These are phyloP conservation scores for Linyphia triangularis DNA, from an alignment of 2,888 invertebrate genomes.

Conservation along the genomic window DNA sequence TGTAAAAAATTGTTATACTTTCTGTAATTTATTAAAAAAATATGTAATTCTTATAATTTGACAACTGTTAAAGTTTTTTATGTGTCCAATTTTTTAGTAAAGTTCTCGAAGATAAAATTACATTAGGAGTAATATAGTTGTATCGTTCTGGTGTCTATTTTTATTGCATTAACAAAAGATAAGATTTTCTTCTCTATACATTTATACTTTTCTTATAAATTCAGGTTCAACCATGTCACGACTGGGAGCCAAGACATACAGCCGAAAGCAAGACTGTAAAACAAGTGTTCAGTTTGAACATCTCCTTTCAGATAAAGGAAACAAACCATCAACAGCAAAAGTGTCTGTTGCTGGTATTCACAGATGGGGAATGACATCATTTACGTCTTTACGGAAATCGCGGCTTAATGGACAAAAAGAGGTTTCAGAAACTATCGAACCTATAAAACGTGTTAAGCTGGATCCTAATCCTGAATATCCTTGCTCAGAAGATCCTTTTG, in stretches of 20 bases:
- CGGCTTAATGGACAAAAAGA: slow-evolving; percentile 83
- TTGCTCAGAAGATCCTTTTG: slow-evolving; percentile 75
- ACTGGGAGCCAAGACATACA: slow-evolving; percentile 76
- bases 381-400: slow-evolving; percentile 91
- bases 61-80: too few species aligned
- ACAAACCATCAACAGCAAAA: slow-evolving; percentile 91
- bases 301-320: slow-evolving; percentile 79
- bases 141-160: too few species aligned
- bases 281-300: slow-evolving; percentile 84
- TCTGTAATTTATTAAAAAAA: too few species aligned
- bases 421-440: slow-evolving; percentile 29
- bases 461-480: slow-evolving; percentile 32
- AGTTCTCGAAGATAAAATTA: too few species aligned
- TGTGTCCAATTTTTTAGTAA: too few species aligned
- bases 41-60: too few species aligned
- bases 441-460: slow-evolving; percentile 60
- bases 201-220: neutral
- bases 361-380: slow-evolving; percentile 96
- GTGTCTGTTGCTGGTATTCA: slow-evolving; percentile 92
- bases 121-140: too few species aligned
- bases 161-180: too few species aligned
- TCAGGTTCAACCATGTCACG: slow-evolving; percentile 70
- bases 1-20: too few species aligned
- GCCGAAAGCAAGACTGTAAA: slow-evolving; percentile 75
- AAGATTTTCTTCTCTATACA: too few species aligned